Percentiles rank a stretch among this genome's conserved stretches.
Evolutionary conservation across 1,140 invertebrate genomes (phyloP).

Genomic region (Belonocnema kinseyi): DNA sequence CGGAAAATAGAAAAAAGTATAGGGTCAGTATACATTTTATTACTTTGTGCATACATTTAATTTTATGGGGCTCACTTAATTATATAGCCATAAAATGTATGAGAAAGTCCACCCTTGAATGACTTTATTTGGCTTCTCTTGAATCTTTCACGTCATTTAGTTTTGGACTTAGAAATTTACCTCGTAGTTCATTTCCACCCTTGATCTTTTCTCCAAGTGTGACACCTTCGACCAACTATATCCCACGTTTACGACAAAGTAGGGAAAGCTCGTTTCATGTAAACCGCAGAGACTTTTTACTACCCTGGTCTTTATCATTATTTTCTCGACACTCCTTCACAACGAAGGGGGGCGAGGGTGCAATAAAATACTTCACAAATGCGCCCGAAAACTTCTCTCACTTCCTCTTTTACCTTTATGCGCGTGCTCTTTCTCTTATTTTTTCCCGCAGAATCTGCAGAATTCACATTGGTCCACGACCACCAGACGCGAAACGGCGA

Average conservation of each 20-base stretch:
- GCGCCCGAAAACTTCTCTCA: background rate
- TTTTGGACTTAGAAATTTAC: conserved; percentile 2
- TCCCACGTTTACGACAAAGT: conserved; percentile 26
- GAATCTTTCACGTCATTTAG: conserved; percentile 11
- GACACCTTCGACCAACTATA: conserved; percentile 16
- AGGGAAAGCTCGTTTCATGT: conserved; percentile 23
- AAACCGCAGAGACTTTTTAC: conserved; percentile 23
- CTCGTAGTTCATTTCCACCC: background rate
- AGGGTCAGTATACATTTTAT: too few species aligned
- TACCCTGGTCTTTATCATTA: conserved; percentile 7
- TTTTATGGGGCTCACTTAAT: conserved; percentile 20
- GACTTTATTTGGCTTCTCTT: background rate
- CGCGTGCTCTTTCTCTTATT: background rate
- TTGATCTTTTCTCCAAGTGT: conserved; percentile 1
- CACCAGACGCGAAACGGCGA: background rate
- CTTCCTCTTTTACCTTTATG: conserved; percentile 16
- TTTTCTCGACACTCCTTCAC: background rate
- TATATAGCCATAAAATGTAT: background rate
- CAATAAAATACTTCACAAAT: conserved; percentile 32
- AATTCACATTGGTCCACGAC: background rate
- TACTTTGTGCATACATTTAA: conserved; percentile 11
- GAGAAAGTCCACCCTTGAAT: background rate
- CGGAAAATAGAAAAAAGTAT: too few species aligned
- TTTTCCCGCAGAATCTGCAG: background rate
- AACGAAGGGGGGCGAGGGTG: background rate